phyloP scores from a whole-genome alignment of 2,113 vertebrate species.

The Nothobranchius furzeri region DNA sequence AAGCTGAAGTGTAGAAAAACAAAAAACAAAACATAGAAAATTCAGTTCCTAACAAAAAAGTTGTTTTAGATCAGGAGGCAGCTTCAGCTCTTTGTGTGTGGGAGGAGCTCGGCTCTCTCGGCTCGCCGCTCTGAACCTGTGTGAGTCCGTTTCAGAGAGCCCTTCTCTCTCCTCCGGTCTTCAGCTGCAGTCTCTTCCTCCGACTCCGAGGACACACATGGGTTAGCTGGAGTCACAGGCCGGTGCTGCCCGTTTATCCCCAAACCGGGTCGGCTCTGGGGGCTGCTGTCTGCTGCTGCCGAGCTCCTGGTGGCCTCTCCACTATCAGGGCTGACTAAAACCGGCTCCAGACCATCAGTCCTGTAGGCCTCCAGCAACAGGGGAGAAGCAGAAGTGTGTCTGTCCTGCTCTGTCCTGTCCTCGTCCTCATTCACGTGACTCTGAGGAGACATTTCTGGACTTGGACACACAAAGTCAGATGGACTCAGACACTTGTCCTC shows the following conservation, averaged over 20 bases:
- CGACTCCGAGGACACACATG: constrained; percentile 46
- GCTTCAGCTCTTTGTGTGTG: constrained; percentile 92
- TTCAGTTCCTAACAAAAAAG: constrained; percentile 28
- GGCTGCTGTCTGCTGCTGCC: constrained; percentile 8
- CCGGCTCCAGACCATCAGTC: constrained; percentile 41
- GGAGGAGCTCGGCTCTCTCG: constrained; percentile 66
- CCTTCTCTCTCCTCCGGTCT: constrained; percentile 76
- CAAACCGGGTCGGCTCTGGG: constrained; percentile 15
- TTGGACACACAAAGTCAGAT: constrained; percentile 67
- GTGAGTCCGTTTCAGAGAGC: constrained; percentile 88
- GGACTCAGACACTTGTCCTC: constrained; percentile 57
- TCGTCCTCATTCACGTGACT: constrained; percentile 49
- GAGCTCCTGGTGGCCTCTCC: constrained; percentile 41
- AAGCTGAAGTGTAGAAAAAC: constrained; percentile 52
- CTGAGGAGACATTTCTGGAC: constrained; percentile 67
- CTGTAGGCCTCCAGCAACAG: constrained; percentile 27
- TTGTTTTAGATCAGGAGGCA: not conserved
- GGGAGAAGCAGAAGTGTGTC: constrained; percentile 22
- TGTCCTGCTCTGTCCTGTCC: constrained; percentile 49
- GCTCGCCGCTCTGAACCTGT: constrained; percentile 75
- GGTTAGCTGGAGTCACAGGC: constrained; percentile 26
- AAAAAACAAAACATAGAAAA: constrained; percentile 44
- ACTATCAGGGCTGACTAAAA: constrained; percentile 37
- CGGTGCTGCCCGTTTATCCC: constrained; percentile 67
- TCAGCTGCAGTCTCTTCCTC: constrained; percentile 53